Evolutionary conservation across 2,888 invertebrate genomes (phyloP).

Genomic region (Erebia palarica): DNA sequence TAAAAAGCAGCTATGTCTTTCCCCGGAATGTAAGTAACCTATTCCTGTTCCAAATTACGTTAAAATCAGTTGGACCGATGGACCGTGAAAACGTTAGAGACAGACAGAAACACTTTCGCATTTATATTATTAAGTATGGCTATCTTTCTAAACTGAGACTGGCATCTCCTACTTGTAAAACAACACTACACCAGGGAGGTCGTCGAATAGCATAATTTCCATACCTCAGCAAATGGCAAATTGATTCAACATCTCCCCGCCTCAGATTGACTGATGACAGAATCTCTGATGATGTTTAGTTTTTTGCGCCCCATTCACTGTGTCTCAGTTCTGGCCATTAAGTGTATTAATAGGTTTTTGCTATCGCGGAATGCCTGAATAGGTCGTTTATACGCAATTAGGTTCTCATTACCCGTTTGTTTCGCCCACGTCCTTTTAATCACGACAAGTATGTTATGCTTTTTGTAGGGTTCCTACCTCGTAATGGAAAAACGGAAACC

Average conservation of each 20-base stretch:
- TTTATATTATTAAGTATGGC: too few relatives aligned
- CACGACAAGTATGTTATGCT: constrained; percentile 46
- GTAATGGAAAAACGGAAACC: background rate
- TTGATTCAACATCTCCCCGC: background rate
- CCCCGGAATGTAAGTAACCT: too few relatives aligned
- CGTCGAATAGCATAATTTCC: background rate
- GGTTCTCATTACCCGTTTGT: constrained; percentile 64
- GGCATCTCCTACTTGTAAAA: background rate
- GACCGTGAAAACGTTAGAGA: too few relatives aligned
- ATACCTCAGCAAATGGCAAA: background rate
- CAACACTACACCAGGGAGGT: too few relatives aligned
- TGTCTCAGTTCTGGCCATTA: constrained; percentile 36
- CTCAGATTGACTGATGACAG: constrained; percentile 25
- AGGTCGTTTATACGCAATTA: constrained; percentile 71
- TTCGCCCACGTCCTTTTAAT: constrained; percentile 59
- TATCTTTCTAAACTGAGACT: too few relatives aligned
- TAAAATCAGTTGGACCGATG: too few relatives aligned
- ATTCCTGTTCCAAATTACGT: too few relatives aligned
- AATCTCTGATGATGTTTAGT: constrained; percentile 25
- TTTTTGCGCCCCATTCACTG: constrained; percentile 44
- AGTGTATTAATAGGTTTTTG: constrained; percentile 52
- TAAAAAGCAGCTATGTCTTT: too few relatives aligned
- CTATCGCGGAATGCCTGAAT: constrained; percentile 63
- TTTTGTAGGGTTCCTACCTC: constrained; percentile 34
- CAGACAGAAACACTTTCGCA: too few relatives aligned